These are phyloP conservation scores for Polypedilum pembai DNA, from an alignment of 1,140 invertebrate genomes.

Conservation along the genomic window DNA sequence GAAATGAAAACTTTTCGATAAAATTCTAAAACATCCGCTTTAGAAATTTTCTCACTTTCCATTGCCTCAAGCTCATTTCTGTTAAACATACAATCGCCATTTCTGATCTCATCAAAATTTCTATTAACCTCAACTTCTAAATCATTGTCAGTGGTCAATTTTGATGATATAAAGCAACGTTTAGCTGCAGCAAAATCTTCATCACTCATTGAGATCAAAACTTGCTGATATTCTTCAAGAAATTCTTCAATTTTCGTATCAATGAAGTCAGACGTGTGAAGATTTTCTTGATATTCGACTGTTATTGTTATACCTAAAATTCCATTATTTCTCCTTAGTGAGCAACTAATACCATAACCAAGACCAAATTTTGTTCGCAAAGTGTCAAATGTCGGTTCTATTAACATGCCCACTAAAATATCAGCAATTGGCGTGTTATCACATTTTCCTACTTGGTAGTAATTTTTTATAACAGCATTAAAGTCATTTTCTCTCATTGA, in stretches of 20 bases:
- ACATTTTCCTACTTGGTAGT: conserved; percentile 65
- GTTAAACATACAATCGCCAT: background rate
- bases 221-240: background rate
- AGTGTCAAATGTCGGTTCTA: conserved; percentile 78
- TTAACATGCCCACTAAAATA: conserved; percentile 59
- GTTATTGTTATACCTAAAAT: conserved; percentile 61
- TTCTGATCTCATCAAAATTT: conserved; percentile 20
- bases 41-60: background rate
- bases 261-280: conserved; percentile 42
- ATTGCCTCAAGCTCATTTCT: background rate
- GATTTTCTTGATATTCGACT: conserved; percentile 61
- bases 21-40: background rate
- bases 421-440: conserved; percentile 54
- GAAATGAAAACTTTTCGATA: background rate
- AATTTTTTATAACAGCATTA: conserved; percentile 75
- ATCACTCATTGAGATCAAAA: background rate
- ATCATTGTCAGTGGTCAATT: background rate
- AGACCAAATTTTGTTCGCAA: conserved; percentile 79
- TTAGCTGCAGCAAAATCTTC: background rate
- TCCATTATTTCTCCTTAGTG: conserved; percentile 53
- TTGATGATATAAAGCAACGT: background rate
- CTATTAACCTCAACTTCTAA: background rate
- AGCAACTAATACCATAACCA: conserved; percentile 66
- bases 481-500: conserved; percentile 62
- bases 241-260: conserved; percentile 9